Evolutionary conservation across 2,797 vertebrate species (phyloP), one percentile per base, ranked within the genome.

Genomic region (Atherinosoma microstoma): DNA sequence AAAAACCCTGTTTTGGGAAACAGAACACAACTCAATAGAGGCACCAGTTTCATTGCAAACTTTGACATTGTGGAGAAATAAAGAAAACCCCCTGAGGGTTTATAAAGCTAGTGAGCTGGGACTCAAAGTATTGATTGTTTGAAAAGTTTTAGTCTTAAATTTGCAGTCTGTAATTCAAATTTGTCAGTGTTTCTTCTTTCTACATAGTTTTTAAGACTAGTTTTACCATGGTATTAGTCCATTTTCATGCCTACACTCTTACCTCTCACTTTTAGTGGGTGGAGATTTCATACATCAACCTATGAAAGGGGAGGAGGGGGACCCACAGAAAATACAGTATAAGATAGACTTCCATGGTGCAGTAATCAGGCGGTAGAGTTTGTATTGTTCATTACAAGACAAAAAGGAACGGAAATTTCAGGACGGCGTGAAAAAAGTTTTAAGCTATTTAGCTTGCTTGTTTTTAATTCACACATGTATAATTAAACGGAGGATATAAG

Each of bases 91-190:
- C 75, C 30, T 0, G 29, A 71, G 64, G 70, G 62, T 64, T 72
- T 67, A 57, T 68, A 57, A 73, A 58, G 74, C 47, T 2, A 71
- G 64, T 79, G 36, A 60, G 53, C 64, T 36, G 35, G 12, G 67
- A 70, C 62, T 71, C 51, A 38, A 63, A 58, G 45, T 89, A 88
- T 88, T 60, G 88, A 86, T 74, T 64, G 49, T 27, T 34, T 60
- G 56, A 82, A 85, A 70, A 20, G 38, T 67, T 79, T 71, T 32
- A 58, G 32, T 82, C 77, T 57, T 81, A 70, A 61, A 67, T 10
- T 56, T 53, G 58, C 20, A 67, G 64, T 64, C 45, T 64, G 16
- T 77, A 61, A 75, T 69, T 75, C 32, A 73, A 60, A 54, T 45
- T 20, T 60, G 22, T 60, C 27, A 53, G 18, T 60, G 22, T 40